phyloP scores from a whole-genome alignment of 2,888 invertebrate species.

The Gonocerus acuteangulatus region DNA sequence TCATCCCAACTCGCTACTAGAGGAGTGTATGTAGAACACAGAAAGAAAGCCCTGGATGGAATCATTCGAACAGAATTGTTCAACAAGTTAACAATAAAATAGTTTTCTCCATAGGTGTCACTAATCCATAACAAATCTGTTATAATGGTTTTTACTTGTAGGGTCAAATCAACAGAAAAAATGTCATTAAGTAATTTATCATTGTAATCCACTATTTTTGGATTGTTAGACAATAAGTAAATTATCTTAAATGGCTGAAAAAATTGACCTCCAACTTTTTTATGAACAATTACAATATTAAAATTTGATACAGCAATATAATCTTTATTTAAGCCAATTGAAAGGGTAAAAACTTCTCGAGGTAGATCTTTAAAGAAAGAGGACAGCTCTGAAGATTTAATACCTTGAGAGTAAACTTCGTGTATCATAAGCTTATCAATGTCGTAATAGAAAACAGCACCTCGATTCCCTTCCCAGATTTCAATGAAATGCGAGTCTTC shows the following conservation, averaged over 20 bases:
- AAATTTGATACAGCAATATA: conserved; percentile 11
- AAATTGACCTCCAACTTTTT: not conserved
- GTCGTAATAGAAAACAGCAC: conserved; percentile 4
- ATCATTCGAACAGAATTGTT: not conserved
- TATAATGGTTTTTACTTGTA: conserved; percentile 3
- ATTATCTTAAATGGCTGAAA: not conserved
- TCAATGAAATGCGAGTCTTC: not conserved
- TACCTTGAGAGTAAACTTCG: not conserved
- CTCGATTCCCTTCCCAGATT: conserved; percentile 4
- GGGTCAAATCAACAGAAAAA: not conserved
- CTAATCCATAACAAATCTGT: not conserved
- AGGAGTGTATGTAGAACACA: not conserved
- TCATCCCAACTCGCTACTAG: conserved; percentile 10
- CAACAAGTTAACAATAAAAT: not conserved
- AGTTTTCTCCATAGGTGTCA: not conserved
- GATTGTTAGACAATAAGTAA: not conserved
- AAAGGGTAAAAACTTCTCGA: not conserved
- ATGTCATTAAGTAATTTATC: not conserved
- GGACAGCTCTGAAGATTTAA: not conserved
- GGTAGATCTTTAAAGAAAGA: not conserved
- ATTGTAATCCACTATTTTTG: not conserved
- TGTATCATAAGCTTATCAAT: not conserved
- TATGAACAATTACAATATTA: conserved; percentile 7
- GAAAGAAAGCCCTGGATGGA: not conserved
- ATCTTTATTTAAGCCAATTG: conserved; percentile 2